A percentile compares a stretch with the other conserved stretches of the same genome.
Conservation (phyloP, 2,888 invertebrate genomes). For the Phasia obesa region DNA sequence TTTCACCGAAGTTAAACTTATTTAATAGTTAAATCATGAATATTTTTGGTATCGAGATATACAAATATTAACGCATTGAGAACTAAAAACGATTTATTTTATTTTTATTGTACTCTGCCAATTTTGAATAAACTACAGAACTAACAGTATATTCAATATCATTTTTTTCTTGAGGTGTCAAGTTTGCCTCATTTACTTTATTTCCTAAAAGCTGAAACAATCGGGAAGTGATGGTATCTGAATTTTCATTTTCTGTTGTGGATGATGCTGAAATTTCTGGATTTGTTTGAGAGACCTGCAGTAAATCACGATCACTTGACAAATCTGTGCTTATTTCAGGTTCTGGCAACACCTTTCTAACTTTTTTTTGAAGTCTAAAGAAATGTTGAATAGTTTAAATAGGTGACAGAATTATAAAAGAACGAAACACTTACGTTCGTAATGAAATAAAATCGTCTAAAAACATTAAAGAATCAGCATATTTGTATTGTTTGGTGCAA, state of each 20-base stretch:
- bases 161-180: conserved; percentile 22
- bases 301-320: not conserved
- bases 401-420: not conserved
- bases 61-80: too few species aligned
- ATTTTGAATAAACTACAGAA: conserved; percentile 41
- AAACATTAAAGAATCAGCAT: conserved; percentile 15
- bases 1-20: too few species aligned
- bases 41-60: too few species aligned
- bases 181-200: conserved; percentile 29
- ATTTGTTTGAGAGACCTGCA: not conserved
- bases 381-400: not conserved
- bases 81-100: not conserved
- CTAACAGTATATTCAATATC: conserved; percentile 45
- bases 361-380: not conserved
- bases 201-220: conserved; percentile 22
- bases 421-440: not conserved
- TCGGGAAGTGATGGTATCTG: not conserved
- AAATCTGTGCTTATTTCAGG: conserved; percentile 26
- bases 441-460: not conserved
- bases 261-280: not conserved
- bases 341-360: not conserved
- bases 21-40: too few species aligned
- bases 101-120: conserved; percentile 31
- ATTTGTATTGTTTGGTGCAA: not conserved
- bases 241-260: not conserved